Percentiles rank a stretch among this genome's conserved stretches.
These are phyloP conservation scores for Drosophila quasianomalipes DNA, from an alignment of 2,888 invertebrate species.

Conservation along the genomic window DNA sequence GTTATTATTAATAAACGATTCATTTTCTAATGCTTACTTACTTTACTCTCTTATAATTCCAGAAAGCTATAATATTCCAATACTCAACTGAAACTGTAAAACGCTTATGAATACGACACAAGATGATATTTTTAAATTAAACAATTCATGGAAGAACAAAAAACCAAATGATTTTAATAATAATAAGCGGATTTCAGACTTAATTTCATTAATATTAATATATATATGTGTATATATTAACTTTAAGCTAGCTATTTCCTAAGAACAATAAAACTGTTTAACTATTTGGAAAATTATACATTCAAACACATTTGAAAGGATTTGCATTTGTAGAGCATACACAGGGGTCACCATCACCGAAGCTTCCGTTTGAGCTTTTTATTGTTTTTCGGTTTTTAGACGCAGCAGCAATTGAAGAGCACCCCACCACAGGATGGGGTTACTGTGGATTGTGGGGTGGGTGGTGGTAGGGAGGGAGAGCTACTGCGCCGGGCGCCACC, in stretches of 20 bases:
- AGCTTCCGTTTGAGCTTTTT: slow-evolving; percentile 65
- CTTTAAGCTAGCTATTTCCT: not conserved
- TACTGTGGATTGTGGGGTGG: not conserved
- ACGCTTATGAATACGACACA: not conserved
- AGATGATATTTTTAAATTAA: not conserved
- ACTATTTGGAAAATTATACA: not conserved
- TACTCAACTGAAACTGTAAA: not conserved
- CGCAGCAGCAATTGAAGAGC: slow-evolving; percentile 70
- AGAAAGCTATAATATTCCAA: not conserved
- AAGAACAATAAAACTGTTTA: not conserved
- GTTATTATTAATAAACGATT: not conserved
- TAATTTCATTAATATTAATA: not conserved
- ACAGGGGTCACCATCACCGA: slow-evolving; percentile 4
- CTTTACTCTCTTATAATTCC: not conserved
- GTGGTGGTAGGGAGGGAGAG: slow-evolving; percentile 19
- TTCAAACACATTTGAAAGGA: not conserved
- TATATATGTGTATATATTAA: not conserved
- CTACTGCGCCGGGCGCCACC: slow-evolving; percentile 37
- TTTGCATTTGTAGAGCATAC: slow-evolving; percentile 37
- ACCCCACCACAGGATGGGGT: slow-evolving; percentile 37
- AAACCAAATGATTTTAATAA: not conserved
- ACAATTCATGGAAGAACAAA: not conserved
- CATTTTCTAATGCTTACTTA: too few species aligned
- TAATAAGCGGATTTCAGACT: not conserved
- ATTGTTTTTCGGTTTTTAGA: slow-evolving; percentile 78